phyloP scores from a whole-genome alignment of 2,797 vertebrate genomes.

The Gastrophryne carolinensis region DNA sequence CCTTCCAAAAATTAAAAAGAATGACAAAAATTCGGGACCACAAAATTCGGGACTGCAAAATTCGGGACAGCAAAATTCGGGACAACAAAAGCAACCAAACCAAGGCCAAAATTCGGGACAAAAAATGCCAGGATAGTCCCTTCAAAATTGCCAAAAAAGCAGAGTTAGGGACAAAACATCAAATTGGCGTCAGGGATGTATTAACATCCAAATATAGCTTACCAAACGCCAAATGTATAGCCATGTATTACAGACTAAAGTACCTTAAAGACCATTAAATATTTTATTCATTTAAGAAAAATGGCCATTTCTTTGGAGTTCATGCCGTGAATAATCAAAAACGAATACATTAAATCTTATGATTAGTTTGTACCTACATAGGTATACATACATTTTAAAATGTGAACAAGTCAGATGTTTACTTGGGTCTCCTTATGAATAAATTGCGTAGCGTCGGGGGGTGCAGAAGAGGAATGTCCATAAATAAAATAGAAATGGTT shows the following conservation, averaged over 20 bases:
- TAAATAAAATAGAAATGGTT: conserved; percentile 33
- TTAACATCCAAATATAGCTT: too few species aligned
- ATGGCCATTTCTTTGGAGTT: conserved; percentile 45
- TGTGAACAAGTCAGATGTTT: conserved; percentile 32
- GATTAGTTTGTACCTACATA: conserved; percentile 19
- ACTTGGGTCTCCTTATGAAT: conserved; percentile 39
- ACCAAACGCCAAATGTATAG: neutral
- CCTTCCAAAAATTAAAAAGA: too few species aligned
- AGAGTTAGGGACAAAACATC: too few species aligned
- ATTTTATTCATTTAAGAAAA: conserved; percentile 18
- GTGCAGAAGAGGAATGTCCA: conserved; percentile 40
- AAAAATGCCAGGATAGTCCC: too few species aligned
- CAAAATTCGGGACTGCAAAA: too few species aligned
- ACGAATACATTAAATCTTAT: conserved; percentile 41
- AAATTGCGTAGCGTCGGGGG: conserved; percentile 46
- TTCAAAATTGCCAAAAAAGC: too few species aligned
- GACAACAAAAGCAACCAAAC: too few species aligned
- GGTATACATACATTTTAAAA: conserved; percentile 43
- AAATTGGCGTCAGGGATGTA: too few species aligned
- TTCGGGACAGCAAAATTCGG: too few species aligned
- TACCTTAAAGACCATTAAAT: conserved; percentile 21
- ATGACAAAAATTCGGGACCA: too few species aligned
- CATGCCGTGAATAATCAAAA: conserved; percentile 35
- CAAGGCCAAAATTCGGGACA: too few species aligned
- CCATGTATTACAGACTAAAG: neutral